Base-by-base conservation (phyloP, 2,113 vertebrate species). In the Pipra filicauda region DNA sequence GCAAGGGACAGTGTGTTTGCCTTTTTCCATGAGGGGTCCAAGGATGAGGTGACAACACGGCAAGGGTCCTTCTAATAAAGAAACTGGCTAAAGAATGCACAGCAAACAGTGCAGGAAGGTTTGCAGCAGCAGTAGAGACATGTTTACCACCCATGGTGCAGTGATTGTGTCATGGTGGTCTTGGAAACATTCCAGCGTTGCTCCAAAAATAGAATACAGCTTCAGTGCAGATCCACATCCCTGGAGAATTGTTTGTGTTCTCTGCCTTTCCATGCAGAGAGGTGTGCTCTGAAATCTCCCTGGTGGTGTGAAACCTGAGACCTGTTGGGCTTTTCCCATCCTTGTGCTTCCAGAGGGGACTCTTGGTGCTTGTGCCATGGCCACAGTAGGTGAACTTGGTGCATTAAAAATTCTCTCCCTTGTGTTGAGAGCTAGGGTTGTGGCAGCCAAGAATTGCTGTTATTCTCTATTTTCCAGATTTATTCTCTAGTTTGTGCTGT, bases 131-230 rank as follows among this genome's bases (percentile, higher is more conserved):
- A 85, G 73, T 24, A 96, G 74, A 89, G 72, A 48, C 66, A 85
- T 22, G 96, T 98, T 96, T 95, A 99, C 99, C 98, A 99, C 98
- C 96, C 98, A 98, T 74, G 98, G n/a, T 27, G 98, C 97, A 4
- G 97, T 87, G 84, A 98, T 98, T n/a, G 98, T 96, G 89, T 95
- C 83, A 8, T 87, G 97, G 78, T 99, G 98, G 85, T 99, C 98
- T 91, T 98, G 96, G 95, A 99, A 98, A 90, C 51, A 72, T 19
- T 98, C 97, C 46, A 99, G 75, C 41, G 97, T 81, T 55, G 77
- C 89, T 78, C 98, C 98, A 76, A 97, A 98, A 58, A 98, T 89
- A 70, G 98, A 98, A 90, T 94, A 97, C 12, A 97, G 95, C 89
- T 93, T 97, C 66, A 98, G 96, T 41, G 96, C 76, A 37, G 88